Base-by-base conservation (phyloP, 2,113 vertebrate species). In the Suncus etruscus region DNA sequence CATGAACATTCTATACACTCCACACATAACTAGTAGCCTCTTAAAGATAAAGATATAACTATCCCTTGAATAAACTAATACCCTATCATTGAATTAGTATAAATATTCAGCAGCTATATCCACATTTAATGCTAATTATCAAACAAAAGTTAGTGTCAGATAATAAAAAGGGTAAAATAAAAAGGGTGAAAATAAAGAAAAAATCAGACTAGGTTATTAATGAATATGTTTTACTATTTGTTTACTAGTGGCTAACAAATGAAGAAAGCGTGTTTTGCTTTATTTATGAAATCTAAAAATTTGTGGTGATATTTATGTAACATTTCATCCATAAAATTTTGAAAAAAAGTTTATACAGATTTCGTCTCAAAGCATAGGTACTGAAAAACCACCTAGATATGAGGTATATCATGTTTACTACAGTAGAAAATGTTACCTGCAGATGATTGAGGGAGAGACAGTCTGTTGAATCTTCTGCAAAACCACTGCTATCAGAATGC, bases 401-500 rank as follows among this genome's bases (percentile, higher is more conserved):
- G 48, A 84, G 50, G 1, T 11, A 8, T 6, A 0, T 31, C 69
- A 50, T 45, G 29, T 68, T 61, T 86, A 0, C 0, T 76, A 50
- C 0, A 54, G 5, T 0, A 48, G 7, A 29, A 91, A 83, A 25
- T 16, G 83, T 96, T 97, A 99, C 99, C 98, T 99, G 99, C 76
- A 98, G 97, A 83, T 98, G 98, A 96, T 86, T 98, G 92, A 97
- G 97, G 0, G 97, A 97, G 85, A 96, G 96, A 81, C 97, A 97
- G 29, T 99, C 99, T 2, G 98, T 96, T 0, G 98, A 98, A 90
- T 99, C 99, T 95, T 99, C 99, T 83, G 98, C 99, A 69, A 99
- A 99, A 16, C 99, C 99, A 47, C 99, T 99, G 97, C 99, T 99
- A 97, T 99, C 99, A 0, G 99, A 99, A 95, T 99, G 99, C 93